phyloP scores from a whole-genome alignment of 2,888 invertebrate genomes.

The Tenthredo livida region DNA sequence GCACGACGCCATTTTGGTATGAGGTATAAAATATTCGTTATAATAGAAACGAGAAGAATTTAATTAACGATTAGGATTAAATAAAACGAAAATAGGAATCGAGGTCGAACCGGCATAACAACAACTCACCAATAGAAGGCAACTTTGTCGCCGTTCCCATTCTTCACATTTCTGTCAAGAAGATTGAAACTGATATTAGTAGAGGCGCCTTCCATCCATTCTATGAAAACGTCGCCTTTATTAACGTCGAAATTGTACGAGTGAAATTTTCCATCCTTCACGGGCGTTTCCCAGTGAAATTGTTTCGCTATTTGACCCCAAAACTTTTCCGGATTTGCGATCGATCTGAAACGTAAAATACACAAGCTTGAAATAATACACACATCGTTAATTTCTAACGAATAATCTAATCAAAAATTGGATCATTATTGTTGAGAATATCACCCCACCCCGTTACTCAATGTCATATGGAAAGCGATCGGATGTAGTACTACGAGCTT shows the following conservation, averaged over 20 bases:
- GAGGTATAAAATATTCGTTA: not conserved
- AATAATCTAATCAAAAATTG: not conserved
- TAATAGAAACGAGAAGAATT: not conserved
- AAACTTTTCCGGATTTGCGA: conserved; percentile 93
- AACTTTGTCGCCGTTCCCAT: conserved; percentile 93
- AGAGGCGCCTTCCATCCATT: conserved; percentile 96
- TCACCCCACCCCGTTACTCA: no score
- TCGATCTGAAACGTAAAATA: conserved; percentile 79
- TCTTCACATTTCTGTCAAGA: conserved; percentile 94
- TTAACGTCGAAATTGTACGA: conserved; percentile 94
- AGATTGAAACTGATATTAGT: conserved; percentile 98
- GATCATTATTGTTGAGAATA: not conserved
- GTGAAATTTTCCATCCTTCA: conserved; percentile 87
- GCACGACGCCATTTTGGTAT: conserved; percentile 9
- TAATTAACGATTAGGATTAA: not conserved
- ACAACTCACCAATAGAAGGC: conserved; percentile 95
- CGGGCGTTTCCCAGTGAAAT: conserved; percentile 94
- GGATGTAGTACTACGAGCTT: not conserved
- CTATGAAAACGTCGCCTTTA: conserved; percentile 93
- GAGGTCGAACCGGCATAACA: not conserved
- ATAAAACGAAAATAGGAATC: not conserved
- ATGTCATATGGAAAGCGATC: no score
- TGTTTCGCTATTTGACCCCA: conserved; percentile 96
- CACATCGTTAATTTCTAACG: not conserved
- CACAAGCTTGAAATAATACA: not conserved